Base-by-base conservation (phyloP, 2,113 vertebrate species). In the Melanerpes aurifrons region DNA sequence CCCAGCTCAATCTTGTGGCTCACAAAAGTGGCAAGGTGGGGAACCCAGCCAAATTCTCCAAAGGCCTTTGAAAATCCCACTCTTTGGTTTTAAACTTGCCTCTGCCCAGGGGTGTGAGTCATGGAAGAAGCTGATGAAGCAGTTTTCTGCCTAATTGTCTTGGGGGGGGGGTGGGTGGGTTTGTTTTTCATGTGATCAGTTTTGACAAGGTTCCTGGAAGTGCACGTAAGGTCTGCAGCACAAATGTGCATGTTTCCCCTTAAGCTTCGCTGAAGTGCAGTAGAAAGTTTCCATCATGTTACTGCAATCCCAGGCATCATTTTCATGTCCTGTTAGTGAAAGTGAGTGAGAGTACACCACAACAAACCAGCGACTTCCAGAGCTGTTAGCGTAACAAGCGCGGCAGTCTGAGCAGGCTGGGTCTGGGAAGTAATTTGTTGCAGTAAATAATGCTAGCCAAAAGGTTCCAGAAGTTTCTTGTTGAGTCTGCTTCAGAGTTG, bases 321-420 rank as follows among this genome's bases (percentile, higher is more conserved):
- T 96, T 97, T 95, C 24, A 4, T 92, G 86, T 90, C 17, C 6
- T 72, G 35, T 84, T 93, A 97, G 95, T 95, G 90, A 96, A 97
- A 97, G 93, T 91, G 94, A 96, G 76, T 79, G 92, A 94, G 57
- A 93, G 78, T 74, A 54, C 18, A 62, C 67, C 40, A 15, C 59
- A 80, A 82, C 26, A 92, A 90, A 94, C 16, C 96, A 91, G 89
- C 57, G 53, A 73, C 74, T 92, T 74, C 35, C 76, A 82, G 48
- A 92, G 90, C 85, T 94, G 31, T 87, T 93, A 77, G 67, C 68
- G 80, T 92, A 81, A 92, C 59, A 86, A 93, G 78, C 45, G 11
- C 18, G 61, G 32, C 12, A 83, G 85, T 68, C 74, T 80, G 78
- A 76, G 84, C 67, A 71, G 90, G 82, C 68, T 68, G 71, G 80